Evolutionary conservation across 2,888 invertebrate species (phyloP).

Genomic region (Apamea anceps): DNA sequence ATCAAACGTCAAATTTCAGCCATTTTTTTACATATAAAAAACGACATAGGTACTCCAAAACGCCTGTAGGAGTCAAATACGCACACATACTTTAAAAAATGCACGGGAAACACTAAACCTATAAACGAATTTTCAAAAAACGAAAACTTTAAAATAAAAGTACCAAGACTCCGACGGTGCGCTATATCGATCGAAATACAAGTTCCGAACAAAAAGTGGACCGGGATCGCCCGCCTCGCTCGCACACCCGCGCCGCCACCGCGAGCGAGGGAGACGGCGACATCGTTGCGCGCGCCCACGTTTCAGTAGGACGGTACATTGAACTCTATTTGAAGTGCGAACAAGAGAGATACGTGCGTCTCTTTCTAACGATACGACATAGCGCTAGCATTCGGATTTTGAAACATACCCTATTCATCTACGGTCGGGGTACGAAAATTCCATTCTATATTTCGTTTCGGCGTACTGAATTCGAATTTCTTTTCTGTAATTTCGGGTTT

Average conservation of each 20-base stretch:
- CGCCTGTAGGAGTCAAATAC: neutral
- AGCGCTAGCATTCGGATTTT: constrained; percentile 72
- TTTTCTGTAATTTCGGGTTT: constrained; percentile 26
- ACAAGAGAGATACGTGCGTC: constrained; percentile 76
- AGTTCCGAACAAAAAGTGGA: constrained; percentile 87
- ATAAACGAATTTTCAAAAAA: constrained; percentile 51
- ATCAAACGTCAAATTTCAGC: neutral
- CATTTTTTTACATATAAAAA: neutral
- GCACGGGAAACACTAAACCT: constrained; percentile 14
- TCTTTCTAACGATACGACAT: constrained; percentile 75
- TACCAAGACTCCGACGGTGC: constrained; percentile 79
- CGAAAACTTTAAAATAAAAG: constrained; percentile 70
- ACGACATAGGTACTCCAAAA: neutral
- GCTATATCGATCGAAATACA: constrained; percentile 88
- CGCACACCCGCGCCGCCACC: constrained; percentile 59
- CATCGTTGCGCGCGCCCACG: constrained; percentile 86
- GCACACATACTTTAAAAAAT: constrained; percentile 3
- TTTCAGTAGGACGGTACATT: constrained; percentile 86
- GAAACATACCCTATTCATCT: constrained; percentile 66
- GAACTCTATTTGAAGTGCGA: constrained; percentile 81
- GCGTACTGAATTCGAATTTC: constrained; percentile 44
- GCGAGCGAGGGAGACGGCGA: constrained; percentile 73
- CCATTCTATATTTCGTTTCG: constrained; percentile 57
- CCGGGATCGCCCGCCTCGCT: constrained; percentile 74
- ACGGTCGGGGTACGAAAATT: constrained; percentile 68